Evolutionary conservation across 2,797 vertebrate species (phyloP).

Genomic region (Pelodytes ibericus): DNA sequence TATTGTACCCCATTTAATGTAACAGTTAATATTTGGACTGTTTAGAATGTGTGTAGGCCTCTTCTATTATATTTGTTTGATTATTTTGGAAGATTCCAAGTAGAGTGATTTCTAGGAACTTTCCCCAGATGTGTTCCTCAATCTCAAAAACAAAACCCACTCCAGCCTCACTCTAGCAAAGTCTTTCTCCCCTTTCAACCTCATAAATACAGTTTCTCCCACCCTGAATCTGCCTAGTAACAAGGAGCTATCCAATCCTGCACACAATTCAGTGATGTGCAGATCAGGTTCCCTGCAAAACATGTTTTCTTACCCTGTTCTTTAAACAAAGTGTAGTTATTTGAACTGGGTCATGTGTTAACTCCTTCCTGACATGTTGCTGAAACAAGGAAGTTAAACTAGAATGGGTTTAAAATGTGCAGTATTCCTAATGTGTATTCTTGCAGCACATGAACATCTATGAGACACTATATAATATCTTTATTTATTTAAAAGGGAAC

Average conservation of each 20-base stretch:
- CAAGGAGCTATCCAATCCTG: conserved; percentile 35
- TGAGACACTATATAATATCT: too few relatives aligned
- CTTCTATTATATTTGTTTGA: neutral
- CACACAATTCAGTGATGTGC: conserved; percentile 30
- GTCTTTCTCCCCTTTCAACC: neutral
- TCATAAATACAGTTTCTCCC: neutral
- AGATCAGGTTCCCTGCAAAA: conserved; percentile 51
- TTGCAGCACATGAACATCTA: too few relatives aligned
- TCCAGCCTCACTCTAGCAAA: neutral
- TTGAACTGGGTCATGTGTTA: conserved; percentile 32
- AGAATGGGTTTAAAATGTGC: too few relatives aligned
- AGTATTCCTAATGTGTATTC: too few relatives aligned
- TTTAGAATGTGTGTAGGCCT: neutral
- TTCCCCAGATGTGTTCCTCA: conserved; percentile 35
- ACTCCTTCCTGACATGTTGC: conserved; percentile 10
- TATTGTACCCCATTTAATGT: too few relatives aligned
- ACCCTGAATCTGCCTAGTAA: conserved; percentile 39
- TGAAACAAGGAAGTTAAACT: neutral
- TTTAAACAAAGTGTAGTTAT: conserved; percentile 51
- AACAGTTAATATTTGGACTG: neutral
- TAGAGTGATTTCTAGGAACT: conserved; percentile 44
- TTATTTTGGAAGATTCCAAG: conserved; percentile 22
- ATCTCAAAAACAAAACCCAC: conserved; percentile 29
- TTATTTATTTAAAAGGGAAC: too few relatives aligned
- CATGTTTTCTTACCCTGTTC: conserved; percentile 54